Base-by-base conservation (phyloP, 92 coral and sea anemone species). In the Isaurus tuberculatus region DNA sequence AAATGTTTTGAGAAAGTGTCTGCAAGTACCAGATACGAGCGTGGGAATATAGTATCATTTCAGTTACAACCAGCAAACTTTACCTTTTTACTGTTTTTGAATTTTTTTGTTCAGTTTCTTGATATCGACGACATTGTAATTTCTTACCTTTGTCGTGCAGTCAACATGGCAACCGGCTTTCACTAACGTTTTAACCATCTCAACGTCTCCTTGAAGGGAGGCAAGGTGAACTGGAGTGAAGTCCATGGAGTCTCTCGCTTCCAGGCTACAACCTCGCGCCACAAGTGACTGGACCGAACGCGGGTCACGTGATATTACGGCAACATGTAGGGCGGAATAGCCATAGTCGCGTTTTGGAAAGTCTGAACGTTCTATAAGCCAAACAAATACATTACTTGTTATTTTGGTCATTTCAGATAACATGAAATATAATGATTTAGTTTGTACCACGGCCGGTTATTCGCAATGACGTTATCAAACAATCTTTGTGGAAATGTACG, bases 161-260 rank as follows among this genome's bases (percentile, higher is more conserved):
- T 87, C 86, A 34, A 85, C 44, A 75, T 93, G 79, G 72, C 94
- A 88, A 36, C 89, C 91, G 8, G 94, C 97, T 25, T 49, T 44
- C 40, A 93, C 43, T 81, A 93, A 30, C 72, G 83, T 70, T 33
- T 83, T 68, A 33, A 89, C 91, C 1, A 83, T 81, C 13, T 89
- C 84, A 29, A 65, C 72, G 9, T 77, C 83, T 83, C 87, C 91
- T 81, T 91, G 89, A 60, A 93, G 73, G 11, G 94, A 83, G 20
- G 95, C 97, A 5, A 93, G 80, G 46, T 93, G 97, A n/a, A 93
- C 88, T 2, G 97, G 86, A 1, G 94, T 91, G 66, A 93, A 93
- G 9, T 92, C 97, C 94, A 92, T 93, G 25, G 92, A 83, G 30
- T 93, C 97, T 40, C 91, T 72, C 4, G 87, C 89, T 14, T 93